Percentiles rank a stretch among this genome's conserved stretches.
These are phyloP conservation scores for Hyaena hyaena DNA, from an alignment of 2,113 vertebrate genomes.

Conservation along the genomic window DNA sequence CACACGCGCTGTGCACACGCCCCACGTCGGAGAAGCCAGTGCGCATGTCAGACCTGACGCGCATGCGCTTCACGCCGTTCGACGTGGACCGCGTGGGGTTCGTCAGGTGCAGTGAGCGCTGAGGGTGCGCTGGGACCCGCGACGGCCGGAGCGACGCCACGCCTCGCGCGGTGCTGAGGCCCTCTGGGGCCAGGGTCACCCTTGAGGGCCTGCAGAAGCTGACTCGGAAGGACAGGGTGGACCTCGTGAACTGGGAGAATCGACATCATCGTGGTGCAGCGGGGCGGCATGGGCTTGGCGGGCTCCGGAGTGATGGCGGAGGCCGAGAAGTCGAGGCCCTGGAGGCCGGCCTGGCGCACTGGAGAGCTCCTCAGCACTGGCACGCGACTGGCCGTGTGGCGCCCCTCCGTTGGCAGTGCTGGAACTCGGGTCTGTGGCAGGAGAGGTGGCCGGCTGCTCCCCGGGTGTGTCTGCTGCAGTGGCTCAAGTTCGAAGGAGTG, in stretches of 20 bases:
- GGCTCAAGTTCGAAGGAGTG: neutral
- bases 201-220: neutral
- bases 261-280: neutral
- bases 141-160: accelerated
- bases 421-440: neutral
- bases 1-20: accelerated
- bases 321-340: neutral
- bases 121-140: neutral
- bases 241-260: neutral
- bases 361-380: neutral
- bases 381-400: neutral
- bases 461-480: neutral
- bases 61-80: neutral
- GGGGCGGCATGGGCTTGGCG: neutral
- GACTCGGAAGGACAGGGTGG: neutral
- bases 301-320: neutral
- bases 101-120: neutral
- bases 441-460: neutral
- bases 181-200: neutral
- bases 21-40: neutral
- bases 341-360: accelerated
- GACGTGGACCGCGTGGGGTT: neutral
- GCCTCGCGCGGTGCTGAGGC: neutral
- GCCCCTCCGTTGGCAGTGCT: neutral
- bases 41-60: neutral